These are phyloP conservation scores for Epinephelus moara DNA, from an alignment of 2,113 vertebrate genomes.

Conservation along the genomic window DNA sequence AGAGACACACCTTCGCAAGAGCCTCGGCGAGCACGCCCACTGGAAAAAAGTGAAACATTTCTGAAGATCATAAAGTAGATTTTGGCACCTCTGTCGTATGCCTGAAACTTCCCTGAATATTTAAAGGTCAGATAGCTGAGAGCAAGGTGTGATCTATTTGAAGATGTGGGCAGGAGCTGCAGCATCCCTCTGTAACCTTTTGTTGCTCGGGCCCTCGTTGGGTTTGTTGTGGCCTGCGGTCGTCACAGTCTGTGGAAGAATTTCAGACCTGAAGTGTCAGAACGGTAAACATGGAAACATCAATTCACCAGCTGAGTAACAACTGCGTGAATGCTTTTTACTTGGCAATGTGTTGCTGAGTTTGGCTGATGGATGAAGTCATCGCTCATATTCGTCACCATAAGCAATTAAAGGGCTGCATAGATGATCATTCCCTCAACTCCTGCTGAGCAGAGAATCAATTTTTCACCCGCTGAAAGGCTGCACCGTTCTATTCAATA, in stretches of 20 bases:
- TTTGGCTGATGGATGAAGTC: slow-evolving; percentile 42
- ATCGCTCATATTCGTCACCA: slow-evolving; percentile 40
- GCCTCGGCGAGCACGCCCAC: background rate
- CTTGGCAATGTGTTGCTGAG: slow-evolving; percentile 11
- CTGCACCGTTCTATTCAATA: background rate
- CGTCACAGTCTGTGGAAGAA: slow-evolving; percentile 19
- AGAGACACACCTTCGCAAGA: slow-evolving; percentile 46
- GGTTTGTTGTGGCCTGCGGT: slow-evolving; percentile 56
- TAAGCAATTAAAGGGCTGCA: slow-evolving; percentile 46
- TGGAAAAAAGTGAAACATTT: slow-evolving; percentile 54
- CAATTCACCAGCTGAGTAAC: slow-evolving; percentile 1
- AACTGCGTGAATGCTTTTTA: background rate
- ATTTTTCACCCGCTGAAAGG: slow-evolving; percentile 19
- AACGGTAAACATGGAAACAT: slow-evolving; percentile 31
- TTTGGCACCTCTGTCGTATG: slow-evolving; percentile 40
- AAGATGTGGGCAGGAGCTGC: slow-evolving; percentile 46
- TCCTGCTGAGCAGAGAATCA: slow-evolving; percentile 13
- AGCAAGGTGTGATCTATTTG: slow-evolving; percentile 73
- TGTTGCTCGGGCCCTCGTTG: slow-evolving; percentile 33
- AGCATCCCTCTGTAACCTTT: slow-evolving; percentile 69
- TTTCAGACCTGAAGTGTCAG: slow-evolving; percentile 1
- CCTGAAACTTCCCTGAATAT: slow-evolving; percentile 36
- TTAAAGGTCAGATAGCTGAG: slow-evolving; percentile 77
- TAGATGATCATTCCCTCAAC: slow-evolving; percentile 15
- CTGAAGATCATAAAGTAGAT: slow-evolving; percentile 46